Conservation (phyloP, 2,888 invertebrate species). For the Eupithecia centaureata region DNA sequence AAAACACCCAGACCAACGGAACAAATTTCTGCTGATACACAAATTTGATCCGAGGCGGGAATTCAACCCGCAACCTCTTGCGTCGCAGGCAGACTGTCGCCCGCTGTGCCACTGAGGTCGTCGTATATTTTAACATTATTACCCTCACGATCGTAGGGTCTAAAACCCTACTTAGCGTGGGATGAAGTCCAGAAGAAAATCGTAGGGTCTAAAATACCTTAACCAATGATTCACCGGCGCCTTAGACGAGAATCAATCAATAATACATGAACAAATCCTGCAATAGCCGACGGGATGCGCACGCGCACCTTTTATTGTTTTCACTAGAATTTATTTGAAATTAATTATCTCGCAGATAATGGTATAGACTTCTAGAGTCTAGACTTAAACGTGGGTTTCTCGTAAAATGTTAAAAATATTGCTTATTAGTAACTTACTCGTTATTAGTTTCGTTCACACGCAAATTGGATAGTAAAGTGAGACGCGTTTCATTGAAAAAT, state of each 20-base stretch:
- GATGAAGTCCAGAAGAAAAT: too few species aligned
- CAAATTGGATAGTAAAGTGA: background rate
- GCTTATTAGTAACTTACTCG: background rate
- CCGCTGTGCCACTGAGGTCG: too few species aligned
- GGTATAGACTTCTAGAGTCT: background rate
- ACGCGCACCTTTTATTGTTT: conserved; percentile 48
- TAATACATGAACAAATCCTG: conserved; percentile 46
- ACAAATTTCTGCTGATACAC: too few species aligned
- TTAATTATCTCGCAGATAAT: conserved; percentile 32
- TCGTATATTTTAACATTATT: too few species aligned
- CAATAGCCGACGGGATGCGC: conserved; percentile 31
- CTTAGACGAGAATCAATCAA: conserved; percentile 45
- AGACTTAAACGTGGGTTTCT: background rate
- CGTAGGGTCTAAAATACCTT: background rate
- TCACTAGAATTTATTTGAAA: conserved; percentile 45
- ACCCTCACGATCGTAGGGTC: too few species aligned
- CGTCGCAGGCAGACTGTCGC: too few species aligned
- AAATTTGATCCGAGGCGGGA: too few species aligned
- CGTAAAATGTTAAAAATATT: background rate
- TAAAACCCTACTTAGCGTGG: too few species aligned
- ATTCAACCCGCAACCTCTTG: too few species aligned
- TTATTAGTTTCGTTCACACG: background rate
- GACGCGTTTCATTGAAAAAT: background rate
- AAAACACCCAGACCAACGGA: too few species aligned
- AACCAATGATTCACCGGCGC: conserved; percentile 17